phyloP scores from a whole-genome alignment of 2,888 invertebrate genomes.

The Calephelis perditalis region DNA sequence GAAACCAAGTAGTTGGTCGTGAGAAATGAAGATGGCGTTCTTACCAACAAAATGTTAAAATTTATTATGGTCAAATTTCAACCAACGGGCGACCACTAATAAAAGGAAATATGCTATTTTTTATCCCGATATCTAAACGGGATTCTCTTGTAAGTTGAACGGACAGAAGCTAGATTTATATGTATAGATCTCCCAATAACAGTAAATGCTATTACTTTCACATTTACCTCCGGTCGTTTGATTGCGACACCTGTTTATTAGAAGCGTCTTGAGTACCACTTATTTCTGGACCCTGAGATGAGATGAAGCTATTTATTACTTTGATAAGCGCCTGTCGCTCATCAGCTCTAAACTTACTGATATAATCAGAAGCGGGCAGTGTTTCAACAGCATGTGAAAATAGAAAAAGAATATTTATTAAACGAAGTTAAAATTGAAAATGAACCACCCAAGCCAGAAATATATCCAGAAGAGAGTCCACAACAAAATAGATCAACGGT shows the following conservation, averaged over 20 bases:
- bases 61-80: too few species aligned
- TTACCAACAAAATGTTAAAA: too few species aligned
- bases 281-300: constrained; percentile 17
- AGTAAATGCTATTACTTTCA: constrained; percentile 4
- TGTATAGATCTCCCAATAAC: not conserved
- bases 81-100: too few species aligned
- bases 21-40: too few species aligned
- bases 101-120: too few species aligned
- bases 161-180: too few species aligned
- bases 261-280: constrained; percentile 16
- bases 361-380: constrained; percentile 16
- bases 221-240: constrained; percentile 13
- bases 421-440: constrained; percentile 32
- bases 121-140: too few species aligned
- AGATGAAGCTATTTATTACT: constrained; percentile 20
- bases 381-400: constrained; percentile 19
- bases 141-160: too few species aligned
- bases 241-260: constrained; percentile 19
- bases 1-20: too few species aligned
- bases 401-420: constrained; percentile 32
- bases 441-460: constrained; percentile 29
- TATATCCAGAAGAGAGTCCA: constrained; percentile 32
- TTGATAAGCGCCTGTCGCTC: constrained; percentile 19
- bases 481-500: constrained; percentile 40
- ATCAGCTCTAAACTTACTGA: constrained; percentile 16